These are phyloP conservation scores for Gortyna flavago DNA, from an alignment of 2,888 invertebrate genomes.

Conservation along the genomic window DNA sequence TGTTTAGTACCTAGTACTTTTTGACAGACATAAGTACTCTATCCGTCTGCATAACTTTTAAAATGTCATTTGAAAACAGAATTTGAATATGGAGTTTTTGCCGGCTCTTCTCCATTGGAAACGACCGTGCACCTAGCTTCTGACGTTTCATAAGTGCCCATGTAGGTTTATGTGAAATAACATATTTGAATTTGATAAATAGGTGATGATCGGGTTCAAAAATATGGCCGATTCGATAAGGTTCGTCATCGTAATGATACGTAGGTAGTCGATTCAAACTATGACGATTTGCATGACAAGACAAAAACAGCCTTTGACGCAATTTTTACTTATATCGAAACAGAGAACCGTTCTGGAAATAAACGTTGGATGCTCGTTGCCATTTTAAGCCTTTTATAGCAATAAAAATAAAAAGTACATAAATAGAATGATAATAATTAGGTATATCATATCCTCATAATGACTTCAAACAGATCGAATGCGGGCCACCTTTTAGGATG, in stretches of 20 bases:
- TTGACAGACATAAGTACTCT: neutral
- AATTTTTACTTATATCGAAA: neutral
- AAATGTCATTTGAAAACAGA: neutral
- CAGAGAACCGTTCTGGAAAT: neutral
- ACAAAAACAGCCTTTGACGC: neutral
- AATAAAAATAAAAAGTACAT: neutral
- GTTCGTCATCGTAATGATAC: constrained; percentile 6
- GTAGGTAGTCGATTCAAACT: neutral
- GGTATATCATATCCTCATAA: neutral
- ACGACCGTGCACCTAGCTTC: neutral
- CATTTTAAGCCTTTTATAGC: too few relatives aligned
- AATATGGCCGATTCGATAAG: neutral
- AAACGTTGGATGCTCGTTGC: too few relatives aligned
- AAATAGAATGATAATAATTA: neutral
- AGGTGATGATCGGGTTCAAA: neutral
- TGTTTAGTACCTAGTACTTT: neutral
- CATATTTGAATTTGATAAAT: neutral
- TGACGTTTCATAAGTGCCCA: neutral
- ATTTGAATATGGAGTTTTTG: neutral
- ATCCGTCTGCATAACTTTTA: too few relatives aligned
- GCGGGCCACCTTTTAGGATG: neutral
- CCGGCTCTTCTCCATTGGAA: neutral
- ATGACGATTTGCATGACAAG: constrained; percentile 7
- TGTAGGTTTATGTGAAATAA: neutral
- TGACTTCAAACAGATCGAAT: constrained; percentile 13